Percentiles rank a stretch among this genome's conserved stretches.
Conservation (phyloP, 2,797 vertebrate genomes). For the Oryzias dopingdopingensis region DNA sequence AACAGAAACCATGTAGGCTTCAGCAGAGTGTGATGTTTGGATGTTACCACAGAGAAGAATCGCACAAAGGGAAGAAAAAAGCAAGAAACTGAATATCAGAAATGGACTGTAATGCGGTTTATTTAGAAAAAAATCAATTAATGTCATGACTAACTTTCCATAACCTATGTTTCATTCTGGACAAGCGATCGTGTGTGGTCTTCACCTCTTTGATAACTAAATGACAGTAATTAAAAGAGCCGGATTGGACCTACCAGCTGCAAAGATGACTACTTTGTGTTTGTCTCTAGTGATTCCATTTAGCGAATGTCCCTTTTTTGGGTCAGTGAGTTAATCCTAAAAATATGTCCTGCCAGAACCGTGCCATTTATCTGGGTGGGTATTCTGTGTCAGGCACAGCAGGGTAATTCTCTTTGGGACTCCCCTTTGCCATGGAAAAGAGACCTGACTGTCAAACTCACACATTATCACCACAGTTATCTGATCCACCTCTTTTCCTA, state of each 20-base stretch:
- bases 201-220: constrained; percentile 36
- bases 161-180: constrained; percentile 2
- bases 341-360: constrained; percentile 77
- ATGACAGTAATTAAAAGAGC: constrained; percentile 51
- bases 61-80: constrained; percentile 8
- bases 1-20: constrained; percentile 51
- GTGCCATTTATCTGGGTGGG: constrained; percentile 75
- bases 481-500: constrained; percentile 50
- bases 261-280: constrained; percentile 61
- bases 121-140: too few species aligned
- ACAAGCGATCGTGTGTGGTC: constrained; percentile 33
- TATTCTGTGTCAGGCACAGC: constrained; percentile 74
- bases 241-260: constrained; percentile 42
- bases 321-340: constrained; percentile 80
- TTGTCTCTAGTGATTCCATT: constrained; percentile 68
- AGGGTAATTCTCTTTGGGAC: constrained; percentile 73
- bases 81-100: constrained; percentile 13
- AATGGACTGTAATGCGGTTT: constrained; percentile 32
- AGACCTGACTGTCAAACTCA: constrained; percentile 69
- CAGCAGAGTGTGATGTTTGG: constrained; percentile 50
- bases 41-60: constrained; percentile 46
- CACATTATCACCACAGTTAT: constrained; percentile 72
- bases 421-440: constrained; percentile 57
- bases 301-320: constrained; percentile 73
- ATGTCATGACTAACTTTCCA: too few species aligned